A percentile compares a stretch with the other conserved stretches of the same genome.
phyloP scores from a whole-genome alignment of 2,888 invertebrate species.

The Rhodophaea formosa region DNA sequence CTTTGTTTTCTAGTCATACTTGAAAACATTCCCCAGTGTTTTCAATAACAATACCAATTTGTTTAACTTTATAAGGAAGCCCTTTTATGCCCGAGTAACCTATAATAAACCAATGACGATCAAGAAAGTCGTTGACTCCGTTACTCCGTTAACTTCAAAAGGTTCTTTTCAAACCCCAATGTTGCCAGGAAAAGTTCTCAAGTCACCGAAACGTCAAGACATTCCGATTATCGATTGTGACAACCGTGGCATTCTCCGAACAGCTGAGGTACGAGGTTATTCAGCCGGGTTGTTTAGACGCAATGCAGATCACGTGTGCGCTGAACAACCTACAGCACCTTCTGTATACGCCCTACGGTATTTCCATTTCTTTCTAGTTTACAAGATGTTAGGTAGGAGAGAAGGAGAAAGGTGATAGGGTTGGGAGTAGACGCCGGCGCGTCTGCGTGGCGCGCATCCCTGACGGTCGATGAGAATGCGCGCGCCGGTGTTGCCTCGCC shows the following conservation, averaged over 20 bases:
- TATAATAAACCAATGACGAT: neutral
- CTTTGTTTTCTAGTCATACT: neutral
- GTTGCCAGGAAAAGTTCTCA: constrained; percentile 8
- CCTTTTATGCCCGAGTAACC: neutral
- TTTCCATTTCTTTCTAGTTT: constrained; percentile 38
- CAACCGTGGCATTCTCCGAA: constrained; percentile 59
- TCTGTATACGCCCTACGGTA: constrained; percentile 64
- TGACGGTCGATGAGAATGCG: constrained; percentile 58
- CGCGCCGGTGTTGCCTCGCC: constrained; percentile 47
- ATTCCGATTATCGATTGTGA: constrained; percentile 66
- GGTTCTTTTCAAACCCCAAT: neutral
- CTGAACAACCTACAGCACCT: constrained; percentile 60
- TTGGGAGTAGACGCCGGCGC: constrained; percentile 64
- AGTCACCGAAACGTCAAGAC: constrained; percentile 37
- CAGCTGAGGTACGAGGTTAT: constrained; percentile 73
- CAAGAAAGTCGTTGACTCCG: neutral
- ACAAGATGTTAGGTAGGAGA: constrained; percentile 14
- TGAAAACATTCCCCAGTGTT: neutral
- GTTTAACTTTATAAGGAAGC: neutral
- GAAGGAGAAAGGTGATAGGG: constrained; percentile 39
- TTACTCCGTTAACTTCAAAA: neutral
- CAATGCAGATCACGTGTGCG: constrained; percentile 81
- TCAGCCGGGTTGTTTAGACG: constrained; percentile 79
- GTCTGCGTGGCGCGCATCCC: constrained; percentile 64
- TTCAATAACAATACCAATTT: neutral